These are phyloP conservation scores for Oligia fasciuncula DNA, from an alignment of 2,888 invertebrate genomes.

Conservation along the genomic window DNA sequence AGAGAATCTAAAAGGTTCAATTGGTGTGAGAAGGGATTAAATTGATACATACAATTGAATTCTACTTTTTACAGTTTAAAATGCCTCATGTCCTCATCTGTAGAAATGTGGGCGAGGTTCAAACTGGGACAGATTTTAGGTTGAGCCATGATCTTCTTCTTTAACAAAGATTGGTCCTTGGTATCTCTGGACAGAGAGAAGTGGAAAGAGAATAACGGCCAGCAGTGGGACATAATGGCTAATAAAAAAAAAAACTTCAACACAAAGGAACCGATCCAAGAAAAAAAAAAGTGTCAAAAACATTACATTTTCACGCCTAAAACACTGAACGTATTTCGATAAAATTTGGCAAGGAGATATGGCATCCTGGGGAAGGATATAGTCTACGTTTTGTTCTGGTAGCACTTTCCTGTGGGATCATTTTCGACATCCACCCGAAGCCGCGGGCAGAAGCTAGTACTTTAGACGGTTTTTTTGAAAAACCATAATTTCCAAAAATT, in stretches of 20 bases:
- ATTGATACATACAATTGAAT: neutral
- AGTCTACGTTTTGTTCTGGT: too few species aligned
- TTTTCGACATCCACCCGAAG: neutral
- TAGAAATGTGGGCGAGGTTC: neutral
- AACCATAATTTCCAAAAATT: too few species aligned
- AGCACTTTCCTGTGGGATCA: too few species aligned
- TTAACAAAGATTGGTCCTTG: neutral
- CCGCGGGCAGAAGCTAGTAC: neutral
- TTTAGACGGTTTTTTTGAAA: neutral
- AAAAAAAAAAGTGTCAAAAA: too few species aligned
- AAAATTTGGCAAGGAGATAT: too few species aligned
- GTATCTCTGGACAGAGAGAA: too few species aligned
- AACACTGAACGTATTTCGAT: too few species aligned
- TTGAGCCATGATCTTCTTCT: neutral
- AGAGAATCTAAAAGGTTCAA: slow-evolving; percentile 8
- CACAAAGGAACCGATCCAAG: neutral
- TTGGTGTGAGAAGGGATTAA: neutral
- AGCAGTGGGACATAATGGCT: neutral
- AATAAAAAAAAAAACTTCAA: too few species aligned
- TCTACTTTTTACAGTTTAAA: neutral
- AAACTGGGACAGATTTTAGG: too few species aligned
- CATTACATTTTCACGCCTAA: too few species aligned
- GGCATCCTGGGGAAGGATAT: too few species aligned
- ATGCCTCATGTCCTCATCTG: neutral
- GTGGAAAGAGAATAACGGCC: neutral